Evolutionary conservation across 2,888 invertebrate genomes (phyloP).

Genomic region (Pandemis corylana): DNA sequence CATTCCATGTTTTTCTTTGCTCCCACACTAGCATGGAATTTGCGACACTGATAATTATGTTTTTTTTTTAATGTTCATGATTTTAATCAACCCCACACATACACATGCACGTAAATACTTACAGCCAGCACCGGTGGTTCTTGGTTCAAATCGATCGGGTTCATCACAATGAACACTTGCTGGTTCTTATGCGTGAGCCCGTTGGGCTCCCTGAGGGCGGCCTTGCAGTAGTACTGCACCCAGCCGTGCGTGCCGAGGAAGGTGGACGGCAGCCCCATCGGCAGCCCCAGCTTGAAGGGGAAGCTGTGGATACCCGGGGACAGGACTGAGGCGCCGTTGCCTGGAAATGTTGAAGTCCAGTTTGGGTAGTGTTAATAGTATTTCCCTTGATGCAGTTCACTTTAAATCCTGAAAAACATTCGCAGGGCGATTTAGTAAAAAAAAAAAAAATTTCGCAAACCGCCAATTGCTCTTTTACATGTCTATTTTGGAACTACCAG

Average conservation of each 20-base stretch:
- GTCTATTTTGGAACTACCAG: no score
- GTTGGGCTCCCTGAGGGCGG: constrained; percentile 93
- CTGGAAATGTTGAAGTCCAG: constrained; percentile 66
- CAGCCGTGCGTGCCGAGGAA: constrained; percentile 97
- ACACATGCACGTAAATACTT: constrained; percentile 68
- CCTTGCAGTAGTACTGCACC: constrained; percentile 98
- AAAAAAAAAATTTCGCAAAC: no score
- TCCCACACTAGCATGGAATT: no score
- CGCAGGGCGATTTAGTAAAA: no score
- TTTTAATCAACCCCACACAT: neutral
- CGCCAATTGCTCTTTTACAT: no score
- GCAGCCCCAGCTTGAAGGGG: constrained; percentile 96
- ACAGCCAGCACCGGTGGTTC: constrained; percentile 95
- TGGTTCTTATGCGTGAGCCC: constrained; percentile 97
- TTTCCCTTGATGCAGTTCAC: no score
- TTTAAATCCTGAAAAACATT: no score
- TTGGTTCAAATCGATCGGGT: constrained; percentile 96
- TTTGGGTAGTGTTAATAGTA: no score
- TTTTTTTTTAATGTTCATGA: no score
- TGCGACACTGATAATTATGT: no score
- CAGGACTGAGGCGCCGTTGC: constrained; percentile 92
- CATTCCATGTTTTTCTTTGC: no score
- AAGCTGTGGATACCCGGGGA: constrained; percentile 98
- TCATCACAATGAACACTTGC: constrained; percentile 99
- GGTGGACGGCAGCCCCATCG: constrained; percentile 95